Evolutionary conservation across 1,140 invertebrate species (phyloP).

Genomic region (Dendrolimus punctatus): DNA sequence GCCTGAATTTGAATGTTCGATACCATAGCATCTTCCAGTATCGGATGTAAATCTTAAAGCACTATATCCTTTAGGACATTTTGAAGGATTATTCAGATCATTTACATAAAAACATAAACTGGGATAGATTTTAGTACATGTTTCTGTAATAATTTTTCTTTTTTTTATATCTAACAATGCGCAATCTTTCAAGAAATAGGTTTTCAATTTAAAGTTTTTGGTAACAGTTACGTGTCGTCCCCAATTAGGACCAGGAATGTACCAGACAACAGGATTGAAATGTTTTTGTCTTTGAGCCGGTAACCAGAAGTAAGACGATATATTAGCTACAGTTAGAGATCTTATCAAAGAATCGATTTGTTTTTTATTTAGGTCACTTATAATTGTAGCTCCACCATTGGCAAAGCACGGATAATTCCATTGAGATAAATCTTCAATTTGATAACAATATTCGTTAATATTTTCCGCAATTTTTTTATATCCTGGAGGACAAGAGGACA

Average conservation of each 20-base stretch:
- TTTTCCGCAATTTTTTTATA: conserved; percentile 37
- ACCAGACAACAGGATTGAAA: conserved; percentile 42
- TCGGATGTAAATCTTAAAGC: conserved; percentile 39
- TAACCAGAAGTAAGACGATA: conserved; percentile 45
- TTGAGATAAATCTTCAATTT: conserved; percentile 24
- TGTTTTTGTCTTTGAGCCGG: conserved; percentile 37
- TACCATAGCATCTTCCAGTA: conserved; percentile 46
- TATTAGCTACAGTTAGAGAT: conserved; percentile 28
- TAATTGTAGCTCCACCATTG: conserved; percentile 42
- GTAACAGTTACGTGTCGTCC: conserved; percentile 25
- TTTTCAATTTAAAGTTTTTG: conserved; percentile 20
- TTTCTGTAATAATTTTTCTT: conserved; percentile 29
- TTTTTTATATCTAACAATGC: conserved; percentile 37
- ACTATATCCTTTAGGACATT: conserved; percentile 46
- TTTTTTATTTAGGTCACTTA: conserved; percentile 34
- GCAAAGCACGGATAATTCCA: conserved; percentile 52
- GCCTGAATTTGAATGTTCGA: conserved; percentile 28
- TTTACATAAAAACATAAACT: conserved; percentile 53
- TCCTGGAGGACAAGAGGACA: conserved; percentile 37
- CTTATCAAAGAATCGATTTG: conserved; percentile 32
- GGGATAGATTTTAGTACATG: conserved; percentile 30
- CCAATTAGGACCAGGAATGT: conserved; percentile 52
- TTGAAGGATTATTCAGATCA: conserved; percentile 35
- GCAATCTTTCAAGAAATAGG: conserved; percentile 36
- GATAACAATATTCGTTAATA: conserved; percentile 41